Evolutionary conservation across 1,140 invertebrate species (phyloP), one percentile per base, ranked within the genome.

Genomic region (Atta cephalotes): DNA sequence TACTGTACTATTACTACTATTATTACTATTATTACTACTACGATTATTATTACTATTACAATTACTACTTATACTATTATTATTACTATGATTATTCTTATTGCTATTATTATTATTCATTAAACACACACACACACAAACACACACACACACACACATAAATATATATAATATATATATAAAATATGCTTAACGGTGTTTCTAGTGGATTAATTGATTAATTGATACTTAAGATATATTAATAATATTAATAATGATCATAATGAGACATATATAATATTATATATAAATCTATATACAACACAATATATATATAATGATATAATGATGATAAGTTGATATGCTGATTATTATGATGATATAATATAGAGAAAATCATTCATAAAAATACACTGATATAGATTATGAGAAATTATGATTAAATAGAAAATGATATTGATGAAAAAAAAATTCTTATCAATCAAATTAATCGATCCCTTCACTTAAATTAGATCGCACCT

Each of bases 151-250:
- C 45, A 85, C 16, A 58, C 63, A 87, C 70, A 87, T 10, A 74
- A 60, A 84, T 82, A 87, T 85, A 90, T 68, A 90, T 3, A 51
- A 16, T 78, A 85, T 90, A 92, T 92, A 92, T 92, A 92, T 91
- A 92, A 92, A 91, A 92, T 93, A 94, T 93, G 93, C 91, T 93
- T 92, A 93, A 94, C 82, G 93, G 92, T 92, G 93, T 94, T 95
- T 93, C 91, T 94, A 93, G 93, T 93, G 91, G 92, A 92, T 93
- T 93, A 92, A 94, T 94, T 92, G 89, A 93, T 93, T 94, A 93
- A 94, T 93, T 92, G 93, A 94, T 94, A 95, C 92, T 94, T 95
- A 95, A 94, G 92, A 93, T 92, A 93, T 92, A 90, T 92, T 93
- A 93, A 88, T 90, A 89, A 89, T 89, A 88, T 87, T 92, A 92